Evolutionary conservation across 2,888 invertebrate genomes (phyloP).

Genomic region (Lacanobia oleracea): DNA sequence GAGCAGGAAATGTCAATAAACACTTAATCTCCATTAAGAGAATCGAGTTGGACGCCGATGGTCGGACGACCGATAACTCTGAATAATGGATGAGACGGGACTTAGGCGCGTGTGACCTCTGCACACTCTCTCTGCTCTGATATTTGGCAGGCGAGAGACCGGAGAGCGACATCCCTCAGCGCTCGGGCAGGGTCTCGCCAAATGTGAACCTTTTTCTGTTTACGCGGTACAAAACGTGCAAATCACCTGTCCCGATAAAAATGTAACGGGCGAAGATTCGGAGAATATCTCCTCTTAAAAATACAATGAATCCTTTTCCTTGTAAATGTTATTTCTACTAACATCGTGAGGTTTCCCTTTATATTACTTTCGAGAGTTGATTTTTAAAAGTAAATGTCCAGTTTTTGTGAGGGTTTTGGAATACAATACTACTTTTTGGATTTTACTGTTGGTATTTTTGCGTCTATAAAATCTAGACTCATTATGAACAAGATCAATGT

Average conservation of each 20-base stretch:
- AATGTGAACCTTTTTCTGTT: slow-evolving; percentile 66
- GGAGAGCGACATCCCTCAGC: slow-evolving; percentile 47
- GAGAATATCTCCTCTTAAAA: slow-evolving; percentile 53
- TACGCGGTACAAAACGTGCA: slow-evolving; percentile 61
- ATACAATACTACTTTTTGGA: slow-evolving; percentile 7
- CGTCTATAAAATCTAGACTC: background rate
- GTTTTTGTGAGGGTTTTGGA: slow-evolving; percentile 24
- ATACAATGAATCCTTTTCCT: slow-evolving; percentile 58
- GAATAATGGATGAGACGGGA: slow-evolving; percentile 81
- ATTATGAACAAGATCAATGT: background rate
- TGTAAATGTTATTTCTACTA: slow-evolving; percentile 55
- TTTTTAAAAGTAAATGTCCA: slow-evolving; percentile 40
- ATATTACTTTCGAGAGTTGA: slow-evolving; percentile 43
- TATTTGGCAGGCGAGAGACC: slow-evolving; percentile 66
- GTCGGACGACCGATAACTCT: slow-evolving; percentile 72
- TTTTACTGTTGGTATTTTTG: slow-evolving; percentile 4
- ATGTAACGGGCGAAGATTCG: slow-evolving; percentile 42
- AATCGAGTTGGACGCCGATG: slow-evolving; percentile 74
- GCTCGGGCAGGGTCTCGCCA: slow-evolving; percentile 32
- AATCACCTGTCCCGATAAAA: slow-evolving; percentile 64
- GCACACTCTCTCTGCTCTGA: too few species aligned
- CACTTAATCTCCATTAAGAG: slow-evolving; percentile 81
- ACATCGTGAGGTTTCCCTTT: slow-evolving; percentile 42
- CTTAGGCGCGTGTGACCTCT: slow-evolving; percentile 73
- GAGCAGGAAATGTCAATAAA: slow-evolving; percentile 76